Evolutionary conservation across 2,888 invertebrate species (phyloP).

Genomic region (Acanthosoma haemorrhoidale): DNA sequence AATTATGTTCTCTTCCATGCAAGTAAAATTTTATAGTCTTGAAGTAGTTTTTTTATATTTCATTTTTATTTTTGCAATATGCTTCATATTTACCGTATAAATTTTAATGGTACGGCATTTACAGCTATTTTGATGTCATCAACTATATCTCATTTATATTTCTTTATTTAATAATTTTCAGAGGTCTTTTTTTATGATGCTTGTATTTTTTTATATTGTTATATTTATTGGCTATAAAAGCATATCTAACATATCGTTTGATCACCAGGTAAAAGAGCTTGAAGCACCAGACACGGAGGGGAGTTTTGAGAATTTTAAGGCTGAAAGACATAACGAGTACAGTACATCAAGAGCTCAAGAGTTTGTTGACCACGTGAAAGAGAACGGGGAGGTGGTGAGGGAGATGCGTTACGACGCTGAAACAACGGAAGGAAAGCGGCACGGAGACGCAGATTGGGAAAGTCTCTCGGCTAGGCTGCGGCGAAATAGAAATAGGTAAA

Average conservation of each 20-base stretch:
- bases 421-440: slow-evolving; percentile 66
- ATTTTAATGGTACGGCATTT: no score
- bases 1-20: no score
- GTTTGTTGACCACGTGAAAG: slow-evolving; percentile 74
- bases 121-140: no score
- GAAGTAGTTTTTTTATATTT: no score
- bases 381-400: slow-evolving; percentile 72
- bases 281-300: slow-evolving; percentile 59
- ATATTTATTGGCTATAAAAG: background rate
- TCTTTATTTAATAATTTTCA: no score
- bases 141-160: no score
- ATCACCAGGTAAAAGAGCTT: slow-evolving; percentile 62
- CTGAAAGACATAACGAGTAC: slow-evolving; percentile 58
- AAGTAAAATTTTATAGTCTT: no score
- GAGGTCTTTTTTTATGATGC: background rate
- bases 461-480: slow-evolving; percentile 71
- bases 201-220: background rate
- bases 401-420: slow-evolving; percentile 59
- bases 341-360: slow-evolving; percentile 73
- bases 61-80: no score
- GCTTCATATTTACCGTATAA: no score
- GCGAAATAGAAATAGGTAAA: slow-evolving; percentile 42
- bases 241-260: background rate
- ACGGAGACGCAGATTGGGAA: slow-evolving; percentile 69
- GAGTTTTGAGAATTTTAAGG: slow-evolving; percentile 49